Conservation (phyloP, 2,797 vertebrate species). For the Ctenopoma kingsleyae region DNA sequence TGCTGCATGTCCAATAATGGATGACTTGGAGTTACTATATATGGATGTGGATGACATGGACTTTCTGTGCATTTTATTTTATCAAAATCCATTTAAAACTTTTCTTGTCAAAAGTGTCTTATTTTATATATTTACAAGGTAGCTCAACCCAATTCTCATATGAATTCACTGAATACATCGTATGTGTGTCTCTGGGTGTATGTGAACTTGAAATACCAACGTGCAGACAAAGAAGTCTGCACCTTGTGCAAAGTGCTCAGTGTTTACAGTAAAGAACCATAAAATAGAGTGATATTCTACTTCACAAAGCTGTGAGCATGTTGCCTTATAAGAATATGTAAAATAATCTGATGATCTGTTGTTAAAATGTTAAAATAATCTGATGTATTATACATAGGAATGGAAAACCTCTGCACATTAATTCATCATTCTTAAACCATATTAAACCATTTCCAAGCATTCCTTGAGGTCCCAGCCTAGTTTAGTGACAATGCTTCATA, state of each 20-base stretch:
- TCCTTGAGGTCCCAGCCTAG: conserved; percentile 7
- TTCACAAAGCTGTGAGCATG: background rate
- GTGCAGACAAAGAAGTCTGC: conserved; percentile 1
- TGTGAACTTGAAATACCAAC: conserved; percentile 5
- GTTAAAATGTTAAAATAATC: background rate
- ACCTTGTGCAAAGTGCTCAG: conserved; percentile 8
- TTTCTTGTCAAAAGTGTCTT: conserved; percentile 19
- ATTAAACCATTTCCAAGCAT: conserved; percentile 20
- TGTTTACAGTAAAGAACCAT: conserved; percentile 13
- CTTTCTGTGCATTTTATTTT: background rate
- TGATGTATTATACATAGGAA: conserved; percentile 15
- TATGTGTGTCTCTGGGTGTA: background rate
- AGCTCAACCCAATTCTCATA: background rate
- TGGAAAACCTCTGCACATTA: conserved; percentile 1
- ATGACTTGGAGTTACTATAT: background rate
- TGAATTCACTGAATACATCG: background rate
- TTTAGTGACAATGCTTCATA: conserved; percentile 20
- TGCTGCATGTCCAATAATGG: conserved; percentile 12
- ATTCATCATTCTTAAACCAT: conserved; percentile 28
- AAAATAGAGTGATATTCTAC: conserved; percentile 8
- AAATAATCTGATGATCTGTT: background rate
- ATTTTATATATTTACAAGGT: background rate
- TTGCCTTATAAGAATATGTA: conserved; percentile 18
- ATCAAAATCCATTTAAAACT: background rate
- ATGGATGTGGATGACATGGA: background rate